These are phyloP conservation scores for Heliocidaris erythrogramma DNA, from an alignment of 35 echinoderm and acorn worm species.

Conservation along the genomic window DNA sequence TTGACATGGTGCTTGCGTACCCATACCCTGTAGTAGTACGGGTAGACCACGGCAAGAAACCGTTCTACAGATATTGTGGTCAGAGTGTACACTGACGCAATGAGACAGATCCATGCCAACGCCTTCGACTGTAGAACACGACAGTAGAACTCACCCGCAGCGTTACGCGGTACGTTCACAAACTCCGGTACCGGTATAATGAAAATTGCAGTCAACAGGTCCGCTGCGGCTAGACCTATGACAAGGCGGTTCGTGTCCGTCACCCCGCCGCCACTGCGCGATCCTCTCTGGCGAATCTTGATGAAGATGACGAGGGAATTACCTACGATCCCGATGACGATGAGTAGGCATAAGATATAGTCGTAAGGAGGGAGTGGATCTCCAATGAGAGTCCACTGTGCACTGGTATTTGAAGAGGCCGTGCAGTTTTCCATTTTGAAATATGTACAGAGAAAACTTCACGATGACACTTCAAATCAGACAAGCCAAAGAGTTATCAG, in stretches of 20 bases:
- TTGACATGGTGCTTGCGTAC: background rate
- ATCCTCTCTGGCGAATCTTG: background rate
- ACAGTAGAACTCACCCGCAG: conserved; percentile 27
- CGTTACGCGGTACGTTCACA: conserved; percentile 6
- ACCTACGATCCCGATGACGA: conserved; percentile 4
- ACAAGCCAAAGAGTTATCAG: background rate
- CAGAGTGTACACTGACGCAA: conserved; percentile 21
- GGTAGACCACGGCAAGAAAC: conserved; percentile 19
- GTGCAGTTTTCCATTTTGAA: background rate
- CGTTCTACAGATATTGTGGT: conserved; percentile 26
- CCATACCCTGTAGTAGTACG: conserved; percentile 8
- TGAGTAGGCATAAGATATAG: background rate
- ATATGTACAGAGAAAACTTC: background rate
- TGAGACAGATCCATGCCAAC: conserved; percentile 28
- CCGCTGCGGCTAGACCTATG: conserved; percentile 28
- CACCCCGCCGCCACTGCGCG: background rate
- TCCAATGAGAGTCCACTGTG: background rate
- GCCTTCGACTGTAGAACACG: background rate
- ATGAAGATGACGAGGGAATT: conserved; percentile 34
- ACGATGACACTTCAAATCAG: no score
- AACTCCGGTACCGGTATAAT: background rate
- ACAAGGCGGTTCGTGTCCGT: conserved; percentile 25
- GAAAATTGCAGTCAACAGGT: conserved; percentile 12
- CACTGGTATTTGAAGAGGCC: background rate
- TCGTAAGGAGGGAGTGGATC: background rate